A percentile compares a stretch with the other conserved stretches of the same genome.
phyloP scores from a whole-genome alignment of 2,888 invertebrate genomes.

The Sussaba pulchella region DNA sequence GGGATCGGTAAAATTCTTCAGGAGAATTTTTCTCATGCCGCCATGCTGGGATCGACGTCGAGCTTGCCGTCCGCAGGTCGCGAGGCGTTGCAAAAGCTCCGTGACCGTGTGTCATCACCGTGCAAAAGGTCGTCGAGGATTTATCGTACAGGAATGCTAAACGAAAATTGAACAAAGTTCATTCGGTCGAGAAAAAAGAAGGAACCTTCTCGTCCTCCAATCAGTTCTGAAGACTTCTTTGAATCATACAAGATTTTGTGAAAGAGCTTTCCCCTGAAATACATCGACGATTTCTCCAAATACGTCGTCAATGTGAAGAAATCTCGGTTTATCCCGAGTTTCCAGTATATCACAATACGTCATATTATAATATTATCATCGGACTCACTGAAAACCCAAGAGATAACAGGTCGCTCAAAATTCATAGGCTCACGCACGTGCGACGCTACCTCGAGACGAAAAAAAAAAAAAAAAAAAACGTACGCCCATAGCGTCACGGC shows the following conservation, averaged over 20 bases:
- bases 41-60: conserved; percentile 31
- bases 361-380: no score
- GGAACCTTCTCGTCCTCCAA: not conserved
- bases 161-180: conserved; percentile 51
- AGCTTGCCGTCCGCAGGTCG: conserved; percentile 19
- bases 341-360: no score
- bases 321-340: no score
- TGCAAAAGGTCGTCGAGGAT: conserved; percentile 56
- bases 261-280: no score
- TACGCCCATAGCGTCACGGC: no score
- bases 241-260: no score
- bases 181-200: conserved; percentile 38
- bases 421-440: conserved; percentile 37
- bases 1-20: conserved; percentile 45
- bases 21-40: conserved; percentile 41
- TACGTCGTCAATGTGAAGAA: no score
- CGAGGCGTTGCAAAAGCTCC: conserved; percentile 17
- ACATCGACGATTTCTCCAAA: no score
- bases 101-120: conserved; percentile 13
- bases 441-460: conserved; percentile 36
- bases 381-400: no score
- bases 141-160: conserved; percentile 54
- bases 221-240: not conserved
- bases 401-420: no score
- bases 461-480: no score